Evolutionary conservation across 2,888 invertebrate genomes (phyloP).

Genomic region (Athripsodes cinereus): DNA sequence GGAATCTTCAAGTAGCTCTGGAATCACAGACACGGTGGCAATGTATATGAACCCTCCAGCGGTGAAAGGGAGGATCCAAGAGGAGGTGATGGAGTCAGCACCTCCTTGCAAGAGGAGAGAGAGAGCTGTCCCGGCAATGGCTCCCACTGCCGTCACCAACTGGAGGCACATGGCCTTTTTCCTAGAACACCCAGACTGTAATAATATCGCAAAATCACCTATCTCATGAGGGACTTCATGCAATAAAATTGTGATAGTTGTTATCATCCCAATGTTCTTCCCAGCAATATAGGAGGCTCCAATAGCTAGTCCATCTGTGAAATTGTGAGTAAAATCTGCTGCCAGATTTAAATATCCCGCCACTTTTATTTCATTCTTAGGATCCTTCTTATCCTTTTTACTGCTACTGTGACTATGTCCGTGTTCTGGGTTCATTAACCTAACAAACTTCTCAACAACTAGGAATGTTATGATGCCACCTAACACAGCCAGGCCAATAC

Average conservation of each 20-base stretch:
- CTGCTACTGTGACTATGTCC: conserved; percentile 74
- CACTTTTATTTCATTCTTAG: conserved; percentile 41
- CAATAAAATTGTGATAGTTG: conserved; percentile 91
- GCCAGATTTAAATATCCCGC: conserved; percentile 91
- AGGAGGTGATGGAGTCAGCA: conserved; percentile 62
- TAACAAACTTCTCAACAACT: conserved; percentile 87
- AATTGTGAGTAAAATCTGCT: conserved; percentile 98
- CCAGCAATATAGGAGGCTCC: conserved; percentile 96
- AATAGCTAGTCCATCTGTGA: conserved; percentile 98
- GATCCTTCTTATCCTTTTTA: conserved; percentile 38
- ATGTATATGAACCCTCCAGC: conserved; percentile 99
- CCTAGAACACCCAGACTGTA: conserved; percentile 93
- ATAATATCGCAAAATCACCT: conserved; percentile 97
- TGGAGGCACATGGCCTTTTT: conserved; percentile 94
- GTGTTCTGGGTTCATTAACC: conserved; percentile 79
- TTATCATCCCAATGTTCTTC: conserved; percentile 77
- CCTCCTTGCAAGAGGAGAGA: conserved; percentile 78
- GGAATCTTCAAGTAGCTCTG: conserved; percentile 89
- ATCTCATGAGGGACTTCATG: conserved; percentile 99
- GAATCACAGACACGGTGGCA: conserved; percentile 97
- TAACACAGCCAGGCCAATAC: conserved; percentile 91
- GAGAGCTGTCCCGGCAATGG: conserved; percentile 85
- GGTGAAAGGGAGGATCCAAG: conserved; percentile 94
- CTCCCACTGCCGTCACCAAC: conserved; percentile 90
- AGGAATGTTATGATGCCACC: conserved; percentile 90